Percentiles rank a stretch among this genome's conserved stretches.
Conservation (phyloP, 2,797 vertebrate genomes). For the Limnodromus scolopaceus region DNA sequence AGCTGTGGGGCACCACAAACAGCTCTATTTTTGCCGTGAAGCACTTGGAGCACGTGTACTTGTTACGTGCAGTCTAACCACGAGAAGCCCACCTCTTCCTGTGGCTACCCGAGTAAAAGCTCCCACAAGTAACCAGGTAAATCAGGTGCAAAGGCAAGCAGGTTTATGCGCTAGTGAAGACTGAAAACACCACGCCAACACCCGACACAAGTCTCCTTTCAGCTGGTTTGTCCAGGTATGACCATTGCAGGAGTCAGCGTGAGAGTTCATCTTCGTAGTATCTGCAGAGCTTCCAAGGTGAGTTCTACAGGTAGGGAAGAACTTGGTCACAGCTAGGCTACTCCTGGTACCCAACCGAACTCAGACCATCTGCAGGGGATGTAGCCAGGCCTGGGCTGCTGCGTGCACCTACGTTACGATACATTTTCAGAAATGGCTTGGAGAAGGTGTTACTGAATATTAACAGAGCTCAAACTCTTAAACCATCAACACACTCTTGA, state of each 20-base stretch:
- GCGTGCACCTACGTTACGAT: neutral
- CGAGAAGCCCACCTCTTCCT: neutral
- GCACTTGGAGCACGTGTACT: neutral
- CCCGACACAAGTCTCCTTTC: neutral
- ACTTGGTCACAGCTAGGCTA: neutral
- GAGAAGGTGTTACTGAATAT: neutral
- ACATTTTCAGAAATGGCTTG: neutral
- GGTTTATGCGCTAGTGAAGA: neutral
- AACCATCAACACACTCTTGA: neutral
- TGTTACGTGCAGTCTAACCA: neutral
- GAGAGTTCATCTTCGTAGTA: neutral
- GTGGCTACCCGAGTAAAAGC: neutral
- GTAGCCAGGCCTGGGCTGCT: neutral
- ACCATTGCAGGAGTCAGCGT: neutral
- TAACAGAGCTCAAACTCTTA: neutral
- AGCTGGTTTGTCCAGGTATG: neutral
- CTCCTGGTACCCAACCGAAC: neutral
- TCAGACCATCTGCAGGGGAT: fast-evolving
- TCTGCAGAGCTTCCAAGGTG: neutral
- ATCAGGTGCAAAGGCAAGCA: neutral
- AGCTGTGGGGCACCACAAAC: neutral
- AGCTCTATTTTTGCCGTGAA: neutral
- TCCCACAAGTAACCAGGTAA: fast-evolving
- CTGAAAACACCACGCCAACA: neutral
- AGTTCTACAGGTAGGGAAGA: neutral